phyloP scores from a whole-genome alignment of 2,113 vertebrate species.

The Elgaria multicarinata region DNA sequence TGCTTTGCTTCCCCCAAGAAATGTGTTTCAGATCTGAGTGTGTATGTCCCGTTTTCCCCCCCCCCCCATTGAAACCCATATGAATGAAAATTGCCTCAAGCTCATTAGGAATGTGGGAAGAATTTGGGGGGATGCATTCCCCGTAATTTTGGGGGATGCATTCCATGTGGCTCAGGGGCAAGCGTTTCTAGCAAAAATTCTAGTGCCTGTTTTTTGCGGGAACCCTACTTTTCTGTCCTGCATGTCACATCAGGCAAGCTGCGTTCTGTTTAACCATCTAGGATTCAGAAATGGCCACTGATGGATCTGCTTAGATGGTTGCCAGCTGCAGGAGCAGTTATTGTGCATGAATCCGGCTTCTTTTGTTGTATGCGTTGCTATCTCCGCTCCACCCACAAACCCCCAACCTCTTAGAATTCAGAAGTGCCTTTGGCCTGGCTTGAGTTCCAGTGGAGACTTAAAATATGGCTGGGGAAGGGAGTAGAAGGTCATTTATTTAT shows the following conservation, averaged over 20 bases:
- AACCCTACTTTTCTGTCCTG: background rate
- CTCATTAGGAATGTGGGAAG: background rate
- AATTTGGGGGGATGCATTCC: background rate
- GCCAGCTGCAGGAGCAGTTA: background rate
- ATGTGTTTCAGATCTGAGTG: background rate
- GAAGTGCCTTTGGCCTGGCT: background rate
- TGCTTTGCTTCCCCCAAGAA: background rate
- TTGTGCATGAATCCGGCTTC: background rate
- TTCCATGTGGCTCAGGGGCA: background rate
- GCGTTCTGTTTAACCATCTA: background rate
- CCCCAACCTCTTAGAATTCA: conserved; percentile 25
- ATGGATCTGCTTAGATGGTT: background rate
- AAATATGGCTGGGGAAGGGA: background rate
- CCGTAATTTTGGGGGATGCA: background rate
- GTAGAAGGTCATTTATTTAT: conserved; percentile 12
- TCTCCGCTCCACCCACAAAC: background rate
- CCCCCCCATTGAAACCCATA: background rate
- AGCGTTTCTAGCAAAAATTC: background rate
- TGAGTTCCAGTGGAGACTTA: conserved; percentile 22
- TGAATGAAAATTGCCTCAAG: no score
- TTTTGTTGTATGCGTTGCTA: conserved; percentile 54
- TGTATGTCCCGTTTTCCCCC: no score
- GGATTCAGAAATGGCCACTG: background rate
- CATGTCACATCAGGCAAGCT: background rate
- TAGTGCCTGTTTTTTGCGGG: no score